These are phyloP conservation scores for Neoarius graeffei DNA, from an alignment of 2,113 vertebrate genomes.

Conservation along the genomic window DNA sequence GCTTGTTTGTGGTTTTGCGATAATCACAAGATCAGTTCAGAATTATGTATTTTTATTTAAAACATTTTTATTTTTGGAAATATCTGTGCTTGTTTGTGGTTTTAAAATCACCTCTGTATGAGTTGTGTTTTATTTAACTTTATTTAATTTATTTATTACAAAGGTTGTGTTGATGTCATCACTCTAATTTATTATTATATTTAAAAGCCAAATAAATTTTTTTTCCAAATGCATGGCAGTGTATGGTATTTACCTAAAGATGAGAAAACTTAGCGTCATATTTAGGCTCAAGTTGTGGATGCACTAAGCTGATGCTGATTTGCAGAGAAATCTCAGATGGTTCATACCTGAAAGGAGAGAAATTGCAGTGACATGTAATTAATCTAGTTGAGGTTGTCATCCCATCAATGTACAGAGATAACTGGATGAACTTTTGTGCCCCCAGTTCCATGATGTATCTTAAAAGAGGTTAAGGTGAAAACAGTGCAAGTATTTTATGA, in stretches of 20 bases:
- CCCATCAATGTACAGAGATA: not conserved
- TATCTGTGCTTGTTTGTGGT: not conserved
- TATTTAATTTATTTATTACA: not conserved
- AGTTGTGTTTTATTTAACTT: not conserved
- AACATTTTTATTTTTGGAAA: not conserved
- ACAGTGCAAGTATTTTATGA: no score
- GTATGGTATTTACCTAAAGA: no score
- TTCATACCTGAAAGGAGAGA: no score
- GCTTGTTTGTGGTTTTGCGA: not conserved
- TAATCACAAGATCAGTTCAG: not conserved
- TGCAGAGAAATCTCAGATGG: no score
- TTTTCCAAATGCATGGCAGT: no score
- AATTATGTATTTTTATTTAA: not conserved
- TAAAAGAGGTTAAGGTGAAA: not conserved
- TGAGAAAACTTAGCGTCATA: no score
- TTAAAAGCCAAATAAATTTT: no score
- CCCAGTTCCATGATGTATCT: not conserved
- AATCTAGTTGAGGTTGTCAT: not conserved
- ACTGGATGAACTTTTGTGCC: no score
- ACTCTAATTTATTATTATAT: no score
- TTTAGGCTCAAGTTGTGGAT: no score
- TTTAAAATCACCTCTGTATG: not conserved
- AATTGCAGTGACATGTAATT: no score
- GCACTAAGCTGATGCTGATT: no score
- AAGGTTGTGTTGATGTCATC: not conserved